A percentile compares a stretch with the other conserved stretches of the same genome.
These are phyloP conservation scores for Noctua comes DNA, from an alignment of 2,888 invertebrate genomes.

Conservation along the genomic window DNA sequence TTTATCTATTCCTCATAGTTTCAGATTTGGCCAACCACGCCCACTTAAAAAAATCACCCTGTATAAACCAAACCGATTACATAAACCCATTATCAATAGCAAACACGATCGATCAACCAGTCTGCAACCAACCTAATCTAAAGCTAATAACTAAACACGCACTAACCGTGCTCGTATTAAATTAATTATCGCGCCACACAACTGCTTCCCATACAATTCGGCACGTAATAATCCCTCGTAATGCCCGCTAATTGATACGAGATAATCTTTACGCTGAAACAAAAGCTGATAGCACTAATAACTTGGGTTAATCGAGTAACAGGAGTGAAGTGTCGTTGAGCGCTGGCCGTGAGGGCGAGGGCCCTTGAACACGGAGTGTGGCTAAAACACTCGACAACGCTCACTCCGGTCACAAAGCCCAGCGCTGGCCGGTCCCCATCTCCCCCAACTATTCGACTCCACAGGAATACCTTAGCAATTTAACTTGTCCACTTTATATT, in stretches of 20 bases:
- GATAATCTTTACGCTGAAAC: slow-evolving; percentile 60
- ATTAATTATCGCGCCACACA: slow-evolving; percentile 58
- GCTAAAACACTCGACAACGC: slow-evolving; percentile 65
- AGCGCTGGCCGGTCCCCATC: slow-evolving; percentile 48
- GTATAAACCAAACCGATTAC: neutral
- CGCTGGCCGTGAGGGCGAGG: slow-evolving; percentile 60
- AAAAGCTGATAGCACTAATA: slow-evolving; percentile 64
- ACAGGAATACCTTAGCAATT: slow-evolving; percentile 65
- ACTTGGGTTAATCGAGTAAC: slow-evolving; percentile 71
- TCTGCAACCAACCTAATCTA: slow-evolving; percentile 36
- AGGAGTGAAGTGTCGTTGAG: slow-evolving; percentile 66
- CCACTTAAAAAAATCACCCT: too few species aligned
- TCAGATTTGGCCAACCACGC: too few species aligned
- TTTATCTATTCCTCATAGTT: too few species aligned
- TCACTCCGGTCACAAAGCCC: slow-evolving; percentile 65
- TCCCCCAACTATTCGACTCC: slow-evolving; percentile 67
- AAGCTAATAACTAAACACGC: slow-evolving; percentile 49
- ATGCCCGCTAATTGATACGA: slow-evolving; percentile 52
- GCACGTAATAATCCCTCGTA: slow-evolving; percentile 57
- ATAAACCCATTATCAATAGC: slow-evolving; percentile 4
- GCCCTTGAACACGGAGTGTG: slow-evolving; percentile 65
- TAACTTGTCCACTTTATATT: slow-evolving; percentile 52
- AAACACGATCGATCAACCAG: slow-evolving; percentile 29
- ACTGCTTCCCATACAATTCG: slow-evolving; percentile 51
- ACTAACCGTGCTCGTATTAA: slow-evolving; percentile 47